These are phyloP conservation scores for Dusona sp. DNA, from an alignment of 2,888 invertebrate species.

Conservation along the genomic window DNA sequence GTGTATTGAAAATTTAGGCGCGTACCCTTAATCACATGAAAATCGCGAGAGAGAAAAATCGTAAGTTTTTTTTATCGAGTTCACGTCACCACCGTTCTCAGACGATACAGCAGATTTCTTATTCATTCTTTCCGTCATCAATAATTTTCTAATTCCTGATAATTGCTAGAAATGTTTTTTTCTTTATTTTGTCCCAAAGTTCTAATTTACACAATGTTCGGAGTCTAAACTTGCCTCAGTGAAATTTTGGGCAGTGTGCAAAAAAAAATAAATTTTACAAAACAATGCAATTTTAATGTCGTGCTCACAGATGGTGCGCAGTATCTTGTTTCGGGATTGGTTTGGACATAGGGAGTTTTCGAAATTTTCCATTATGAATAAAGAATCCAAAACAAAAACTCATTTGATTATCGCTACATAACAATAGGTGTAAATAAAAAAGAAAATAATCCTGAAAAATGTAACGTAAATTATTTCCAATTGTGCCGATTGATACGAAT, in stretches of 20 bases:
- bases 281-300: not conserved
- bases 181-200: not conserved
- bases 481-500: too few relatives aligned
- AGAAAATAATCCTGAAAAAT: not conserved
- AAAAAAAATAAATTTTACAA: not conserved
- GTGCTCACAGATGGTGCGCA: not conserved
- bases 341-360: not conserved
- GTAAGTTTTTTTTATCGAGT: not conserved
- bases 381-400: not conserved
- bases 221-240: too few relatives aligned
- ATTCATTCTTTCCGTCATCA: not conserved
- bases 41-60: not conserved
- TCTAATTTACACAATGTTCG: not conserved
- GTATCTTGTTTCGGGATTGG: not conserved
- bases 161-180: not conserved
- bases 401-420: not conserved
- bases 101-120: not conserved
- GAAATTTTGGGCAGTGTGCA: not conserved
- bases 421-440: not conserved
- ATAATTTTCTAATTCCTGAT: not conserved
- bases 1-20: conserved; percentile 63
- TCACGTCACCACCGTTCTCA: not conserved
- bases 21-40: conserved; percentile 38
- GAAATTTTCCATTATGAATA: not conserved
- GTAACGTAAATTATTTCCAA: not conserved